These are phyloP conservation scores for Xenopus tropicalis DNA, from an alignment of 2,113 vertebrate species.

Conservation along the genomic window DNA sequence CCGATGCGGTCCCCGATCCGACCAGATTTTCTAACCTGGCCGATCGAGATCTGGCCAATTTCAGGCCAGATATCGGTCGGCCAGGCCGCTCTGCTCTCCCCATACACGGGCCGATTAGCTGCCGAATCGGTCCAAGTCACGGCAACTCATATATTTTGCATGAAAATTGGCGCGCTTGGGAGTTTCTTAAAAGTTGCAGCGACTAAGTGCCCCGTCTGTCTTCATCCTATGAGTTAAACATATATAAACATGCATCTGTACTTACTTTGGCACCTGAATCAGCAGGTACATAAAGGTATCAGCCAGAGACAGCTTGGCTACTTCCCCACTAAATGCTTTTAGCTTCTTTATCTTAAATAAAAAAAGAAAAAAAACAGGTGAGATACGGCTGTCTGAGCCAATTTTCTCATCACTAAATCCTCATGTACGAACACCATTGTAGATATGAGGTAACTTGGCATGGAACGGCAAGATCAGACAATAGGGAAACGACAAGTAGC, in stretches of 20 bases:
- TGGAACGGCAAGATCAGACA: neutral
- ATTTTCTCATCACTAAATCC: neutral
- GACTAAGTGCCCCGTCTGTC: too few relatives aligned
- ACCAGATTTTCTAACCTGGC: too few relatives aligned
- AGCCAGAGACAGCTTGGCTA: constrained; percentile 86
- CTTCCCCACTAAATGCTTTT: constrained; percentile 81
- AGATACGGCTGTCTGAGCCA: constrained; percentile 7
- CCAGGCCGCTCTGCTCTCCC: too few relatives aligned
- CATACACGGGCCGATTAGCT: too few relatives aligned
- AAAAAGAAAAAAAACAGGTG: constrained; percentile 20
- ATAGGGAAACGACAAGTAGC: neutral
- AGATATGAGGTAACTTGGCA: neutral
- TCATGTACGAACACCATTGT: neutral
- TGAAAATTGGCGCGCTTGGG: too few relatives aligned
- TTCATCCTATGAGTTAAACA: too few relatives aligned
- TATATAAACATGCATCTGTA: neutral
- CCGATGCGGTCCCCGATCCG: too few relatives aligned
- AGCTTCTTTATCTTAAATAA: constrained; percentile 82
- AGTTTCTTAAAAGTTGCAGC: too few relatives aligned
- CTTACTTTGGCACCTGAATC: constrained; percentile 94
- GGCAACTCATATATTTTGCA: too few relatives aligned
- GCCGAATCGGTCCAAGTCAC: too few relatives aligned
- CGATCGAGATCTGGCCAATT: too few relatives aligned
- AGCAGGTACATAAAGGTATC: constrained; percentile 90
- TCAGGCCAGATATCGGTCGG: too few relatives aligned